These are phyloP conservation scores for Eretmodus cyanostictus DNA, from an alignment of 2,113 vertebrate genomes.

Conservation along the genomic window DNA sequence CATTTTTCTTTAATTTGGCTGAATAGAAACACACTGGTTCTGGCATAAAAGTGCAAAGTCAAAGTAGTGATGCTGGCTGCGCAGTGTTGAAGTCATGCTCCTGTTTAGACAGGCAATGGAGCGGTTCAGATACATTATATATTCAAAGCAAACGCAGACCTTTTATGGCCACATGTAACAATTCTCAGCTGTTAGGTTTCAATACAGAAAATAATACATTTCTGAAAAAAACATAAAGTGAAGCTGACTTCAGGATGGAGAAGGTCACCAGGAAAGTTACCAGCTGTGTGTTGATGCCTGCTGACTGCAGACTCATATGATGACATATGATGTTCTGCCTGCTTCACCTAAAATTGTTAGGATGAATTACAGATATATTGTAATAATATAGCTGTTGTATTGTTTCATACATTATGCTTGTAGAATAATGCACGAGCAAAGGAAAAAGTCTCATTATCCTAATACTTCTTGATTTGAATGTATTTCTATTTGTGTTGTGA, in stretches of 20 bases:
- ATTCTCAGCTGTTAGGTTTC: neutral
- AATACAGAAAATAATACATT: neutral
- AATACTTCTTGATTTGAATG: neutral
- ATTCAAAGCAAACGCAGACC: neutral
- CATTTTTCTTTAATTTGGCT: neutral
- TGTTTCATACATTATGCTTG: neutral
- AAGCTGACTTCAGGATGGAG: neutral
- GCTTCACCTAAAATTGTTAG: neutral
- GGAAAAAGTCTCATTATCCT: neutral
- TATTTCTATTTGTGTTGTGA: neutral
- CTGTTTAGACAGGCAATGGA: neutral
- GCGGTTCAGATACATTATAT: neutral
- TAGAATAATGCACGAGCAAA: neutral
- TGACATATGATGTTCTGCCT: neutral
- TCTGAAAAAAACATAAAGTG: neutral
- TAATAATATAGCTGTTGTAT: neutral
- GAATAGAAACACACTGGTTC: neutral
- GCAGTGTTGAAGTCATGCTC: neutral
- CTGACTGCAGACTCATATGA: neutral
- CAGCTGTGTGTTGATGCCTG: neutral
- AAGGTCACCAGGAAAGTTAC: neutral
- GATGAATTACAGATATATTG: neutral
- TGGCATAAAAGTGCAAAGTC: neutral
- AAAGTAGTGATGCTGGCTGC: neutral
- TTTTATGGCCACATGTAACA: neutral